A percentile compares a stretch with the other conserved stretches of the same genome.
Evolutionary conservation across 2,888 invertebrate genomes (phyloP).

Genomic region (Leptinotarsa tumamoca): DNA sequence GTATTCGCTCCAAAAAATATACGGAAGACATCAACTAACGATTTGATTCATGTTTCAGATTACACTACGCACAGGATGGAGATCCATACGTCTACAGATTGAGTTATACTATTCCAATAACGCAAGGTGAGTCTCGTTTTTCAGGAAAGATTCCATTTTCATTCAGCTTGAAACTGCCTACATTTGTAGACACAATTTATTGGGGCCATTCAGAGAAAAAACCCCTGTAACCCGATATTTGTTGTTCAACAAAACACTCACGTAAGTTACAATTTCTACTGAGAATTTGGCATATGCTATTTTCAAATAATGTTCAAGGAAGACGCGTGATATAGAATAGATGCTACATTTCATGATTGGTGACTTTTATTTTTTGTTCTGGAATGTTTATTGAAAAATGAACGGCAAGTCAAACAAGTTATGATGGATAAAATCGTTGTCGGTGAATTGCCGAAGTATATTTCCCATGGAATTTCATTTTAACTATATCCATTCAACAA

Average conservation of each 20-base stretch:
- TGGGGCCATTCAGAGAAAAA: neutral
- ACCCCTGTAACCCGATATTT: neutral
- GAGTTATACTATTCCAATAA: slow-evolving; percentile 70
- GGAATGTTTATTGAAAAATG: too few species aligned
- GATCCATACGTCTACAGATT: slow-evolving; percentile 71
- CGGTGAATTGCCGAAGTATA: too few species aligned
- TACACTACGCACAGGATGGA: slow-evolving; percentile 70
- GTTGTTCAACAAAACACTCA: neutral
- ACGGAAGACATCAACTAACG: neutral
- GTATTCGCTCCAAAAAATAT: too few species aligned
- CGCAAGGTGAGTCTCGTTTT: slow-evolving; percentile 68
- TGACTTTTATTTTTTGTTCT: too few species aligned
- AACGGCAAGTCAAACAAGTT: too few species aligned
- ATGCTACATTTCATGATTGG: too few species aligned
- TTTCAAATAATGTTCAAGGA: too few species aligned
- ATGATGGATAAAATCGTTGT: too few species aligned
- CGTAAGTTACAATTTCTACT: neutral
- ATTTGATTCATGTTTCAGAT: slow-evolving; percentile 67
- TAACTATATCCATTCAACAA: too few species aligned
- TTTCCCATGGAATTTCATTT: too few species aligned
- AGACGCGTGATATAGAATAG: too few species aligned
- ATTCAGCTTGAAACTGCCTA: neutral
- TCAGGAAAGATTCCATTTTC: neutral
- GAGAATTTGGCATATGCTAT: neutral
- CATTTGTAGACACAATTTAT: neutral